phyloP scores from a whole-genome alignment of 30 jellyfish, hydroid and myxozoan genomes.

The Aurelia aurita complex sp. Pacific region DNA sequence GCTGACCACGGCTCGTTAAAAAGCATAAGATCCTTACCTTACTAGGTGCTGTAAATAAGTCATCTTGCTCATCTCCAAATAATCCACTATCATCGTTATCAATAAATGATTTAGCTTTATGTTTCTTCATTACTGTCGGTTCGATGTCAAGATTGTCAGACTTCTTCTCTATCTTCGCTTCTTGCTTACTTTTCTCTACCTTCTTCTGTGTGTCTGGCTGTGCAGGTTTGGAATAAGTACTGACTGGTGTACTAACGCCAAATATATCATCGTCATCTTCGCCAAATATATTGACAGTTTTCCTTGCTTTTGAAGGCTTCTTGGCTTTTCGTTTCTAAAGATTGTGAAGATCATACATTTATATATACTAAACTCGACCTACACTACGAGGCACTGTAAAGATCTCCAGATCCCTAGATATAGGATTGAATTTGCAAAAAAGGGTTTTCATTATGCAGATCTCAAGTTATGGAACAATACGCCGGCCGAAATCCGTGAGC shows the following conservation, averaged over 20 bases:
- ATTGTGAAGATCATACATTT: background rate
- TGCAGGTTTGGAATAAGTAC: constrained; percentile 14
- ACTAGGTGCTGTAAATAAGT: constrained; percentile 46
- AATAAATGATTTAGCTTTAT: constrained; percentile 46
- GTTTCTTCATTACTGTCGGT: constrained; percentile 22
- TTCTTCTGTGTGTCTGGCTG: constrained; percentile 2
- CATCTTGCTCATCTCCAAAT: constrained; percentile 75
- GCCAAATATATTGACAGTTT: constrained; percentile 49
- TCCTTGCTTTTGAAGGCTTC: constrained; percentile 54
- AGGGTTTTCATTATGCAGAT: no score
- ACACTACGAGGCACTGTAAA: background rate
- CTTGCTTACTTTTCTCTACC: background rate
- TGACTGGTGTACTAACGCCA: constrained; percentile 9
- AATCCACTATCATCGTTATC: constrained; percentile 55
- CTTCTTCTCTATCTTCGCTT: background rate
- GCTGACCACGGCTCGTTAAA: no score
- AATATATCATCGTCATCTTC: constrained; percentile 71
- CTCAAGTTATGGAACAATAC: no score
- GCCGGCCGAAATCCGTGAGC: no score
- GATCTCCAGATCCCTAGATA: no score
- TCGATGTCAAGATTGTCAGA: constrained; percentile 9
- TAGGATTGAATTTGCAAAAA: no score
- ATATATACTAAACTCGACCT: background rate
- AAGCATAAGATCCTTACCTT: constrained; percentile 1
- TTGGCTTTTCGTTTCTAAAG: constrained; percentile 18